phyloP scores from a whole-genome alignment of 1,140 invertebrate genomes.

The Apis laboriosa region DNA sequence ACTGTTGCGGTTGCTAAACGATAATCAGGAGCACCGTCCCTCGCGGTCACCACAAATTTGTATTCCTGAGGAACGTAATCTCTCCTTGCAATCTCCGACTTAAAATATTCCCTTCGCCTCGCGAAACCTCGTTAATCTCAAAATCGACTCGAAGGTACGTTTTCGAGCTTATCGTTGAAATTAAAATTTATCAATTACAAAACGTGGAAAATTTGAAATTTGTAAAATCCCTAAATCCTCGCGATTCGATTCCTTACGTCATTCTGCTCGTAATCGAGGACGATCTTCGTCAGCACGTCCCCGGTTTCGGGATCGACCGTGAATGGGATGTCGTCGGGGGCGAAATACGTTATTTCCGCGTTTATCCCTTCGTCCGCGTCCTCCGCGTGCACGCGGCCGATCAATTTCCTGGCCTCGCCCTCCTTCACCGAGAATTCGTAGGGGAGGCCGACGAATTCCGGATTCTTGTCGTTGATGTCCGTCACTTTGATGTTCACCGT shows the following conservation, averaged over 20 bases:
- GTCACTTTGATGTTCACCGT: slow-evolving; percentile 94
- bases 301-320: slow-evolving; percentile 89
- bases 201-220: no score
- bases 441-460: slow-evolving; percentile 88
- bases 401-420: slow-evolving; percentile 85
- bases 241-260: slow-evolving; percentile 81
- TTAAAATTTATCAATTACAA: no score
- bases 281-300: slow-evolving; percentile 87
- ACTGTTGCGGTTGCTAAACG: slow-evolving; percentile 93
- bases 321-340: slow-evolving; percentile 90
- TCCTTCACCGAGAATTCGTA: slow-evolving; percentile 92
- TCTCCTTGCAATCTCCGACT: not conserved
- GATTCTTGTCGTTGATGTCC: slow-evolving; percentile 95
- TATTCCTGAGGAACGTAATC: slow-evolving; percentile 82
- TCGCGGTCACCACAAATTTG: slow-evolving; percentile 92
- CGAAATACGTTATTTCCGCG: slow-evolving; percentile 85
- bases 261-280: slow-evolving; percentile 92
- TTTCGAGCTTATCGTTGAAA: no score
- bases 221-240: no score
- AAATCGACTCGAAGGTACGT: no score
- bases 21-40: slow-evolving; percentile 92
- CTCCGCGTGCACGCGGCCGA: slow-evolving; percentile 90
- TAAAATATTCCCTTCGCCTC: no score
- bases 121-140: no score
- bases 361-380: slow-evolving; percentile 90